Conservation (phyloP, 2,888 invertebrate species). For the Nysson spinosus region DNA sequence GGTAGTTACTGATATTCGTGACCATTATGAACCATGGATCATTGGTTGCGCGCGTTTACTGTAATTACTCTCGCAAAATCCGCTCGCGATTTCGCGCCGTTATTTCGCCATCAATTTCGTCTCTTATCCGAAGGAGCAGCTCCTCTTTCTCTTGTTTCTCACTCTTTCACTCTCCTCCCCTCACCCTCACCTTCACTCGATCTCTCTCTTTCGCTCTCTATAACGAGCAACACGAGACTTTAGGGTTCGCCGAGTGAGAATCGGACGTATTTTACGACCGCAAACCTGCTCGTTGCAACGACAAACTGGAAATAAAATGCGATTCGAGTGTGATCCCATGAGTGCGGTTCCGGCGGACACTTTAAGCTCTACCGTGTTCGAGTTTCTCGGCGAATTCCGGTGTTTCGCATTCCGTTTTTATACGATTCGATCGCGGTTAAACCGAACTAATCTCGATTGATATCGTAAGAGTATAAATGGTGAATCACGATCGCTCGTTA, state of each 20-base stretch:
- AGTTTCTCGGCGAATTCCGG: slow-evolving; percentile 30
- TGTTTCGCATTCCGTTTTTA: slow-evolving; percentile 36
- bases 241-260: slow-evolving; percentile 30
- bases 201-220: too few relatives aligned
- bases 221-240: slow-evolving; percentile 27
- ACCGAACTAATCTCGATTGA: slow-evolving; percentile 49
- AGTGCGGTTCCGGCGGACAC: neutral
- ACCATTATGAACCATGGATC: slow-evolving; percentile 11
- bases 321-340: slow-evolving; percentile 16
- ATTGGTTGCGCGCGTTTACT: slow-evolving; percentile 17
- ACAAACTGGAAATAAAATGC: slow-evolving; percentile 29
- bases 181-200: too few relatives aligned
- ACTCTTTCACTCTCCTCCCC: too few relatives aligned
- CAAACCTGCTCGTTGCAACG: too few relatives aligned
- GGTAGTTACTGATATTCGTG: slow-evolving; percentile 9
- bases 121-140: slow-evolving; percentile 32
- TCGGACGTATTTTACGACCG: slow-evolving; percentile 45
- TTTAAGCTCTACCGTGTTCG: slow-evolving; percentile 9
- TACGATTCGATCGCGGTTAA: slow-evolving; percentile 4
- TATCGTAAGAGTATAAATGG: slow-evolving; percentile 67
- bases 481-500: slow-evolving; percentile 53
- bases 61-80: slow-evolving; percentile 36
- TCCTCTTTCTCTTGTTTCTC: too few relatives aligned
- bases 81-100: slow-evolving; percentile 48
- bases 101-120: slow-evolving; percentile 52